Conservation (phyloP, 1,140 invertebrate species). For the Musca vetustissima region DNA sequence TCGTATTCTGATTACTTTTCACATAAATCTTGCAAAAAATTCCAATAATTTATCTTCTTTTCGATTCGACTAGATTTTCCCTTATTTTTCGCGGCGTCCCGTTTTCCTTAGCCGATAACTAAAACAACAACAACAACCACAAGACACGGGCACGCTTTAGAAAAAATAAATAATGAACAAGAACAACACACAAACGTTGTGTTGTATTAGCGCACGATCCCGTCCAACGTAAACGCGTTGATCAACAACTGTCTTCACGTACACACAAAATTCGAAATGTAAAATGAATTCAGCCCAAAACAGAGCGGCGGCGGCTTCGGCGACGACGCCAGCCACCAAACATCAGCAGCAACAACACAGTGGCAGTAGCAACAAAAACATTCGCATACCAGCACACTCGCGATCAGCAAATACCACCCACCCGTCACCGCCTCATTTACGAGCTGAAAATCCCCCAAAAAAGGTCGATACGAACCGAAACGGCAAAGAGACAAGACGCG, state of each 20-base stretch:
- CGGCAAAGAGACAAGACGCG: no score
- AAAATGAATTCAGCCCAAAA: no score
- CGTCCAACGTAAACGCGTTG: constrained; percentile 16
- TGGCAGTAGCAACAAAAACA: no score
- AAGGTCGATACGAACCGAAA: no score
- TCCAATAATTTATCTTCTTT: not conserved
- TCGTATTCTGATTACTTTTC: constrained; percentile 3
- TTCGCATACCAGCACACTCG: no score
- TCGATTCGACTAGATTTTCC: not conserved
- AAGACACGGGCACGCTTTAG: constrained; percentile 3
- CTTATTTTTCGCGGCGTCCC: not conserved
- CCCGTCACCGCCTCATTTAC: no score
- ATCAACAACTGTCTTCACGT: constrained; percentile 20
- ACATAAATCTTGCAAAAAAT: not conserved
- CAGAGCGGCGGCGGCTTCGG: no score
- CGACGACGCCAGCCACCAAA: no score
- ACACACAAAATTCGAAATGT: constrained; percentile 9
- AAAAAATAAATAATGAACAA: constrained; percentile 2
- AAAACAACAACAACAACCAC: not conserved
- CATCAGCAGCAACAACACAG: no score
- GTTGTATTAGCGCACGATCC: not conserved
- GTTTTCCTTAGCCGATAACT: not conserved
- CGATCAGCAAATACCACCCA: no score
- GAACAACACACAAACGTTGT: no score
- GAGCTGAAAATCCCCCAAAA: no score